Conservation (phyloP, 2,888 invertebrate species). For the Leptura quadrifasciata region DNA sequence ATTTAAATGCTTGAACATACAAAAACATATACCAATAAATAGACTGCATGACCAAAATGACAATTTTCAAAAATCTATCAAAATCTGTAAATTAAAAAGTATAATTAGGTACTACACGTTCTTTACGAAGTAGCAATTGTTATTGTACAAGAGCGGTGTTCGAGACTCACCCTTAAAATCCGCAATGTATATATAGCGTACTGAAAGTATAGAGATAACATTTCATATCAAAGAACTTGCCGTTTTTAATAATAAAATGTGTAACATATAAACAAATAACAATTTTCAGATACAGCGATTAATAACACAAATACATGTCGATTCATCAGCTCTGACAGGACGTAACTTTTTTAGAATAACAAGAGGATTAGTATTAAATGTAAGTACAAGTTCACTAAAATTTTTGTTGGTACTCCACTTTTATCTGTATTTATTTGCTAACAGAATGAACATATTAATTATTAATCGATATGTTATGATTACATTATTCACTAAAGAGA, state of each 20-base stretch:
- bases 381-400: conserved; percentile 51
- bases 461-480: background rate
- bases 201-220: background rate
- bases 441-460: conserved; percentile 1
- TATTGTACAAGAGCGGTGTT: no score
- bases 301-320: conserved; percentile 60
- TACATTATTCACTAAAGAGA: no score
- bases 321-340: conserved; percentile 62
- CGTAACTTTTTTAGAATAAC: conserved; percentile 66
- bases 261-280: conserved; percentile 15
- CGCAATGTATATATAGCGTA: no score
- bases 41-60: no score
- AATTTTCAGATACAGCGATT: conserved; percentile 62
- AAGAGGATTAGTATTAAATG: conserved; percentile 64
- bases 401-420: conserved; percentile 15
- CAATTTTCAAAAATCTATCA: no score
- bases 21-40: no score
- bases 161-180: no score
- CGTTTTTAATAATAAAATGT: conserved; percentile 5
- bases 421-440: conserved; percentile 25
- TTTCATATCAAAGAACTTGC: background rate
- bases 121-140: no score
- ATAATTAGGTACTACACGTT: no score
- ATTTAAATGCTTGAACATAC: no score
- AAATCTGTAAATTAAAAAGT: no score